phyloP scores from a whole-genome alignment of 2,888 invertebrate genomes.

The Patella pellucida region DNA sequence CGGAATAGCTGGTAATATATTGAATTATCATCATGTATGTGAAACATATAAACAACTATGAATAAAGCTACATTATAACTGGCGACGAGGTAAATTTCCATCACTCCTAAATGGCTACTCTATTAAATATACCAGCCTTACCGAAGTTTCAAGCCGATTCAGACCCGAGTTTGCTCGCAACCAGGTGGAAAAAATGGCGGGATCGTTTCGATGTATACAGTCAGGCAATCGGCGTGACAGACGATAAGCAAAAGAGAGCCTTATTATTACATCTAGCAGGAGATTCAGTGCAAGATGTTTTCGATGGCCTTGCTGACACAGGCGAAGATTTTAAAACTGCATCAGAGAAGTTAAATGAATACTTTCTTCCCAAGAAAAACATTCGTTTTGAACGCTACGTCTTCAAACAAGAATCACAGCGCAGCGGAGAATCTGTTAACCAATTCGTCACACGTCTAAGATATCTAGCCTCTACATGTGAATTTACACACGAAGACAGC shows the following conservation, averaged over 20 bases:
- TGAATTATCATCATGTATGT: too few species aligned
- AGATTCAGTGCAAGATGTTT: not conserved
- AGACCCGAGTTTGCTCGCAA: not conserved
- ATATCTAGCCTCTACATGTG: not conserved
- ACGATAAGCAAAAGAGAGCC: not conserved
- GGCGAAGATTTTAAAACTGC: not conserved
- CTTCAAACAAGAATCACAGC: not conserved
- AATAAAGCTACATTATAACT: too few species aligned
- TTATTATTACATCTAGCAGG: not conserved
- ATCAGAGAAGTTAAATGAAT: not conserved
- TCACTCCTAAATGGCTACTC: not conserved
- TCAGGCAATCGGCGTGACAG: not conserved
- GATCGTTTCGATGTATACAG: not conserved
- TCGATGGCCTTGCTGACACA: not conserved
- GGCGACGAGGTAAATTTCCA: too few species aligned
- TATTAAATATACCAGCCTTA: not conserved
- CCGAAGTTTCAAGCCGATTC: slow-evolving; percentile 1
- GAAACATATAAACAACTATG: too few species aligned
- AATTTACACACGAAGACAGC: not conserved
- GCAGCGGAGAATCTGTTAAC: too few species aligned
- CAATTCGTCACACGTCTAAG: not conserved
- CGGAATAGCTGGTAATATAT: too few species aligned
- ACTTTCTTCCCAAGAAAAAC: not conserved
- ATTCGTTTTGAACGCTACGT: not conserved
- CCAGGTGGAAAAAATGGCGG: not conserved